Evolutionary conservation across 2,888 invertebrate genomes (phyloP), one percentile per base, ranked within the genome.

Genomic region (Drosophila sordidula): DNA sequence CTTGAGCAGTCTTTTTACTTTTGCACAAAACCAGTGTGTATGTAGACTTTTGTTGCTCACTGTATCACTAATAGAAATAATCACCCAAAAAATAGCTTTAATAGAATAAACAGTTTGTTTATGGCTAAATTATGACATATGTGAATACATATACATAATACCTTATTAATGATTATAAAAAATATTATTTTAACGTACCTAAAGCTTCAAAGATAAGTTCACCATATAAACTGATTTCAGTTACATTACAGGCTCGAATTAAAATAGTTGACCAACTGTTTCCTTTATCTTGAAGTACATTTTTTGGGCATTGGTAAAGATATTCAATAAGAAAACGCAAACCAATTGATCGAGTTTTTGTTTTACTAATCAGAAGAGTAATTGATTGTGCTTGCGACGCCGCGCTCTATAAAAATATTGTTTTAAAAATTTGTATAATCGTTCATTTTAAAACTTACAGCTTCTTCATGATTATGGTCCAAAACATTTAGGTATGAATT

Each of bases 171-270:
- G 18, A 26, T 22, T 39, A 6, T 29, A 8, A 29, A 29, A 29
- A 11, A 32, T 32, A 11, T 11, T 29, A 0, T n/a, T 26, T 8
- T 34, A 34, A 73, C 78, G 11, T 74, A 79, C 78, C 76, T 38
- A 79, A 29, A 16, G 61, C 55, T 41, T 57, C 70, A 44, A 50
- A 79, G 8, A 79, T 73, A 6, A 79, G 65, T 38, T 76, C 63
- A 0, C 78, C 78, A 54, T 79, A 76, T 36, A 55, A 42, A n/a
- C 36, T 4, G 16, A 76, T 46, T 59, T 79, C 78, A 4, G 14
- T 63, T 22, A 6, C 6, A 66, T 76, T 79, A 16, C 70, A 76
- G 4, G 76, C 42, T 51, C 62, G 70, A 3, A 61, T 34, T 14
- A 76, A 45, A 25, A 56, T 58, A 11, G 65, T 66, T 8, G 76